phyloP scores from a whole-genome alignment of 2,888 invertebrate species.

The Acrobasis repandana region DNA sequence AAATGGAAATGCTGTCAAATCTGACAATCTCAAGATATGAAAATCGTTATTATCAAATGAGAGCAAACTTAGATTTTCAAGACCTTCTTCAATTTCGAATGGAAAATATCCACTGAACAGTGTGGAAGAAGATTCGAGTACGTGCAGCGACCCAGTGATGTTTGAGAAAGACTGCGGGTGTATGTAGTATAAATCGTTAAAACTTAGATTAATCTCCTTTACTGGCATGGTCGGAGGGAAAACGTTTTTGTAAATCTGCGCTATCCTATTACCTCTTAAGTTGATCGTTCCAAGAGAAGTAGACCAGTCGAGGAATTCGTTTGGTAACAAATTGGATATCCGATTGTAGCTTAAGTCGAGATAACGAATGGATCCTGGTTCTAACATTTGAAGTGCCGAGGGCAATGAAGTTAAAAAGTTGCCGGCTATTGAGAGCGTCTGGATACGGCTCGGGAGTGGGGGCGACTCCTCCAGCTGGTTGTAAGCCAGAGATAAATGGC shows the following conservation, averaged over 20 bases:
- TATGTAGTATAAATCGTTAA: conserved; percentile 93
- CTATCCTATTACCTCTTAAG: conserved; percentile 92
- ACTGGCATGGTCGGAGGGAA: conserved; percentile 89
- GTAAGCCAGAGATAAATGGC: conserved; percentile 92
- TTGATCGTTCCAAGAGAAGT: conserved; percentile 90
- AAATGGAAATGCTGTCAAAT: conserved; percentile 86
- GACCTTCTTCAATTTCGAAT: conserved; percentile 88
- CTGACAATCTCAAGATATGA: conserved; percentile 87
- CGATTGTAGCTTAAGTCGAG: conserved; percentile 94
- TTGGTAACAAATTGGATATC: conserved; percentile 89
- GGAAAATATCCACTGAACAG: conserved; percentile 91
- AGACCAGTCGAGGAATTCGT: conserved; percentile 91
- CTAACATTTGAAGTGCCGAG: conserved; percentile 86
- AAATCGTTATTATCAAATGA: conserved; percentile 95
- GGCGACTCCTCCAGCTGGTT: conserved; percentile 85
- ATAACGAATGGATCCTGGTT: conserved; percentile 88
- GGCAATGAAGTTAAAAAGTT: conserved; percentile 91
- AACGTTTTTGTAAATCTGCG: conserved; percentile 86
- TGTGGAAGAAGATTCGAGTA: conserved; percentile 93
- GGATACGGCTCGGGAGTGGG: conserved; percentile 86
- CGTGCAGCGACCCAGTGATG: conserved; percentile 89
- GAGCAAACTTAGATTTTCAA: conserved; percentile 90
- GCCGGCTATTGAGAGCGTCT: conserved; percentile 90
- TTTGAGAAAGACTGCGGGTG: conserved; percentile 91
- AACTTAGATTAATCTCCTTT: conserved; percentile 94